Conservation (phyloP, 2,888 invertebrate species). For the Pandemis cinnamomeana region DNA sequence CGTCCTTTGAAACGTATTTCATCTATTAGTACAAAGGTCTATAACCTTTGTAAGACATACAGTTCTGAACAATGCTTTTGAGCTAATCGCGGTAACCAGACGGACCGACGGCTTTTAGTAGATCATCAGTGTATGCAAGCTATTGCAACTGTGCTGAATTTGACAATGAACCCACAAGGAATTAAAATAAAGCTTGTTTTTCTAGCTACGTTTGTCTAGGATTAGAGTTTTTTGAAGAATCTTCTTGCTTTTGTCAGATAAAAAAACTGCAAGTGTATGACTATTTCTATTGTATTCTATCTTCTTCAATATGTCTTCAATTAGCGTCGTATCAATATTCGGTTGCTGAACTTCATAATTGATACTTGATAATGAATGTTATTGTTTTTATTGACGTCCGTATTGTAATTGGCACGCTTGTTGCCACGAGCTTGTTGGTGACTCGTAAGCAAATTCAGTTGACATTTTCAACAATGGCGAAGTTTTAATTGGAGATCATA, state of each 20-base stretch:
- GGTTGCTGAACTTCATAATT: background rate
- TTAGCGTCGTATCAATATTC: background rate
- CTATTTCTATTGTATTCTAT: background rate
- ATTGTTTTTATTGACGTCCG: background rate
- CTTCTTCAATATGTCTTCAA: background rate
- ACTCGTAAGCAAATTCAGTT: slow-evolving; percentile 22
- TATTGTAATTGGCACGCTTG: background rate
- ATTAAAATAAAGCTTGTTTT: background rate
- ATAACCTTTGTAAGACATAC: background rate
- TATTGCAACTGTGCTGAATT: background rate
- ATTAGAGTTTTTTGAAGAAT: background rate
- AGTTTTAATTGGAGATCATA: slow-evolving; percentile 42
- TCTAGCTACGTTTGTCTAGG: background rate
- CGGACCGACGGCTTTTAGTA: background rate
- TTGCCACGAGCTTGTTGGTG: background rate
- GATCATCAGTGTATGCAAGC: background rate
- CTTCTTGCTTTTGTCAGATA: background rate
- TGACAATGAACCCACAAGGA: background rate
- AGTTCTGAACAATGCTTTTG: background rate
- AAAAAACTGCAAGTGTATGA: background rate
- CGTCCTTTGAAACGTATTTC: background rate
- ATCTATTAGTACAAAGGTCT: too few relatives aligned
- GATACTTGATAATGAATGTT: too few relatives aligned
- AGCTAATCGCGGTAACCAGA: background rate
- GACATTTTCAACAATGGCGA: slow-evolving; percentile 33